Evolutionary conservation across 2,888 invertebrate species (phyloP).

Genomic region (Agrochola litura): DNA sequence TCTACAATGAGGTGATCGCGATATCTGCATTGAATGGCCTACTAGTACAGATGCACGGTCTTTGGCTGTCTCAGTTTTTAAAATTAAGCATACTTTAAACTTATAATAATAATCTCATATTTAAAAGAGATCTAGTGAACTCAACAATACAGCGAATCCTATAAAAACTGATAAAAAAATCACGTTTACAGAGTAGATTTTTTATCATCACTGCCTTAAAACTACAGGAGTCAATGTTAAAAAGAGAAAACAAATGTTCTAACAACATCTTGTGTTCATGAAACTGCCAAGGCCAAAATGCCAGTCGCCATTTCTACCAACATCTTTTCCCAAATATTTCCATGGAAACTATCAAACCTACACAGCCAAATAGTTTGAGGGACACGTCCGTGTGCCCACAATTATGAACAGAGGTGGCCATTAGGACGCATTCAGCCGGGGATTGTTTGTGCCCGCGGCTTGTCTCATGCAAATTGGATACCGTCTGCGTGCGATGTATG

Average conservation of each 20-base stretch:
- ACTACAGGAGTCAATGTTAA: not conserved
- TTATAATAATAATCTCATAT: not conserved
- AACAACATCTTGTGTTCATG: not conserved
- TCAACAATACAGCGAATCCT: too few species aligned
- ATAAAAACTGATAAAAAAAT: not conserved
- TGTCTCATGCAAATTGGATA: conserved; percentile 80
- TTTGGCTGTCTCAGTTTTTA: too few species aligned
- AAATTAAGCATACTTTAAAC: too few species aligned
- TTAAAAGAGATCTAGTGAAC: not conserved
- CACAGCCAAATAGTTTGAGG: conserved; percentile 53
- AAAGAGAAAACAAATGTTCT: not conserved
- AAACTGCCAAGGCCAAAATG: not conserved
- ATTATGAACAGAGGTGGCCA: conserved; percentile 71
- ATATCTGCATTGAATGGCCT: too few species aligned
- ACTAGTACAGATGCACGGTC: not conserved
- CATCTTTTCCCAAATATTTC: conserved; percentile 1
- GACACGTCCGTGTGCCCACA: conserved; percentile 53
- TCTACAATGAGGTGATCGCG: not conserved
- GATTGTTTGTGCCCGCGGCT: conserved; percentile 77
- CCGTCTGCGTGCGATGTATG: conserved; percentile 49
- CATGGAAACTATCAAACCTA: not conserved
- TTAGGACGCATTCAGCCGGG: conserved; percentile 77
- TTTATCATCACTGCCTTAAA: not conserved
- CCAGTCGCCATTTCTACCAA: not conserved
- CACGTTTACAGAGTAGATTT: not conserved